Conservation (phyloP, 2,113 vertebrate species). For the Chelonoidis abingdonii region DNA sequence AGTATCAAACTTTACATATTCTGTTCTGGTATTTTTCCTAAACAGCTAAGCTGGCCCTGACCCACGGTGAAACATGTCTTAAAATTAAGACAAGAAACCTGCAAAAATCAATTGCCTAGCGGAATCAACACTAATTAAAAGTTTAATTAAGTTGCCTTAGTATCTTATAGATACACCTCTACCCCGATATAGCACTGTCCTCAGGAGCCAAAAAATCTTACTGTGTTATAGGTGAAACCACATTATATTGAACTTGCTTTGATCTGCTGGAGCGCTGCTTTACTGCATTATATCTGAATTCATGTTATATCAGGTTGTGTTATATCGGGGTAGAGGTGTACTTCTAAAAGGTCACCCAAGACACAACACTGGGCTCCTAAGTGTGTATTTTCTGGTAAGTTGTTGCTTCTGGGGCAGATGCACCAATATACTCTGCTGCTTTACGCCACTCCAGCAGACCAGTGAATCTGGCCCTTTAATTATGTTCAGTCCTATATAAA, state of each 20-base stretch:
- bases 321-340: too few species aligned
- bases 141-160: background rate
- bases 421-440: fast-evolving
- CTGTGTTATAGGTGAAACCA: too few species aligned
- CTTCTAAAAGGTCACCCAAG: background rate
- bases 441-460: too few species aligned
- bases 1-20: background rate
- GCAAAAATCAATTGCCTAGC: background rate
- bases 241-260: too few species aligned
- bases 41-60: background rate
- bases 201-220: too few species aligned
- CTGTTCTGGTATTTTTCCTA: background rate
- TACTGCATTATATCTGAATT: too few species aligned
- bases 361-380: background rate
- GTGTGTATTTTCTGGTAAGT: background rate
- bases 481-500: background rate
- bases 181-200: too few species aligned
- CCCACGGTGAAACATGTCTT: background rate
- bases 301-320: too few species aligned
- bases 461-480: background rate
- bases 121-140: background rate
- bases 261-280: too few species aligned
- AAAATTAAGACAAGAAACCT: background rate
- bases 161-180: background rate
- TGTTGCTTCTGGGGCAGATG: background rate